Conservation (phyloP, 2,888 invertebrate genomes). For the Nemurella pictetii region DNA sequence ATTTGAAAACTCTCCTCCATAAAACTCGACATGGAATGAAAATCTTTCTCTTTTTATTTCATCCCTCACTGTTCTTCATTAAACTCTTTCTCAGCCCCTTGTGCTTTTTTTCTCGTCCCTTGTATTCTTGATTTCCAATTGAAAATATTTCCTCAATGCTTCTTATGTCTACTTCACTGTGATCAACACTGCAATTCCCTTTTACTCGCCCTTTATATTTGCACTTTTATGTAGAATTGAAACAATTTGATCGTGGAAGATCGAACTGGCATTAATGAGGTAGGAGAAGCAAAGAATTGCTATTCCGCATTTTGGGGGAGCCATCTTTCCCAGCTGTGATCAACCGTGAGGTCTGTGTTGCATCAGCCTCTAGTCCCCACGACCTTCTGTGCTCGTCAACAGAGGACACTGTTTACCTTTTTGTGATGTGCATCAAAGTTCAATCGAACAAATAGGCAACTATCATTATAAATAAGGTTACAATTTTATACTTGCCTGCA, state of each 20-base stretch:
- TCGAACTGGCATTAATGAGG: not conserved
- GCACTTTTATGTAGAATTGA: not conserved
- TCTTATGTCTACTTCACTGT: not conserved
- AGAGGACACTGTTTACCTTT: too few species aligned
- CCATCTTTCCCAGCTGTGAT: not conserved
- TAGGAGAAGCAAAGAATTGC: not conserved
- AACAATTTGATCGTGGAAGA: not conserved
- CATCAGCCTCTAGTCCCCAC: too few species aligned
- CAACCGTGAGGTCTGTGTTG: too few species aligned
- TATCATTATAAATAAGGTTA: too few species aligned
- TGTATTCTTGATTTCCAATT: constrained; percentile 16
- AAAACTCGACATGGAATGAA: constrained; percentile 36
- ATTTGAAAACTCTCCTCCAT: constrained; percentile 35
- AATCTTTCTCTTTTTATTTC: constrained; percentile 26
- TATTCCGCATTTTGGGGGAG: not conserved
- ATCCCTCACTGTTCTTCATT: not conserved
- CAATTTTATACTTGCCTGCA: too few species aligned
- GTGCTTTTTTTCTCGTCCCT: constrained; percentile 18
- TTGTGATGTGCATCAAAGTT: too few species aligned
- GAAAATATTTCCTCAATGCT: constrained; percentile 6
- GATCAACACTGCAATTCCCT: constrained; percentile 9
- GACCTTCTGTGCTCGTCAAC: too few species aligned
- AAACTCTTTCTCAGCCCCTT: not conserved
- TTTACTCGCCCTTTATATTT: not conserved
- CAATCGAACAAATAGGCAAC: too few species aligned